These are phyloP conservation scores for Malurus splendens DNA, from an alignment of 2,797 vertebrate genomes.

Conservation along the genomic window DNA sequence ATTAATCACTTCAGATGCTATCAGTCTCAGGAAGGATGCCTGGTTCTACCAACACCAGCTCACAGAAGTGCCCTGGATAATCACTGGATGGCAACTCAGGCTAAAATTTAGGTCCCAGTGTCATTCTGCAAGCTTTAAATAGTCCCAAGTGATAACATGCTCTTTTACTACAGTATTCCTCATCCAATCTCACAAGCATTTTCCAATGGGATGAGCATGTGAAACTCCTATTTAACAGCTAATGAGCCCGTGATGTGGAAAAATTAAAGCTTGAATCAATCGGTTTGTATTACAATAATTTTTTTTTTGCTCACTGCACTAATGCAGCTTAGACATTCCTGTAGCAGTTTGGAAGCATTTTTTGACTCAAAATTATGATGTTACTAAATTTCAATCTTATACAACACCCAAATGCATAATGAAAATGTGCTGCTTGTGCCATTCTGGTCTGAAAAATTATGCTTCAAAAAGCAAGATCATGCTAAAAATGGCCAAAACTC, in stretches of 20 bases:
- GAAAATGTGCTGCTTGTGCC: neutral
- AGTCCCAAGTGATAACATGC: neutral
- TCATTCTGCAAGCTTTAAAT: neutral
- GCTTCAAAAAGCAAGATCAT: neutral
- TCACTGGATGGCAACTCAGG: neutral
- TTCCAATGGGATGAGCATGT: neutral
- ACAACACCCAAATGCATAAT: neutral
- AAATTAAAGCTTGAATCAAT: neutral
- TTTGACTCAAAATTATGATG: neutral
- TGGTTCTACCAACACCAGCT: neutral
- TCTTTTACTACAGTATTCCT: neutral
- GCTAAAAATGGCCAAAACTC: neutral
- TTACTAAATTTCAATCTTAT: neutral
- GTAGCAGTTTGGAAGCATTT: neutral
- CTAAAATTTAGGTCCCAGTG: neutral
- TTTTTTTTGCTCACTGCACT: neutral
- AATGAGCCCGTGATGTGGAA: neutral
- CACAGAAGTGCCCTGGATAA: neutral
- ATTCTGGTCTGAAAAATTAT: neutral
- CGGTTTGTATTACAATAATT: neutral
- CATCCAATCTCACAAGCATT: neutral
- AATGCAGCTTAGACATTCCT: neutral
- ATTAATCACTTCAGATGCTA: neutral
- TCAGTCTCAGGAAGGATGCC: accelerated
- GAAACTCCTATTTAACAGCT: neutral